Evolutionary conservation across 2,113 vertebrate genomes (phyloP), one percentile per base, ranked within the genome.

Genomic region (Smithornis capensis): DNA sequence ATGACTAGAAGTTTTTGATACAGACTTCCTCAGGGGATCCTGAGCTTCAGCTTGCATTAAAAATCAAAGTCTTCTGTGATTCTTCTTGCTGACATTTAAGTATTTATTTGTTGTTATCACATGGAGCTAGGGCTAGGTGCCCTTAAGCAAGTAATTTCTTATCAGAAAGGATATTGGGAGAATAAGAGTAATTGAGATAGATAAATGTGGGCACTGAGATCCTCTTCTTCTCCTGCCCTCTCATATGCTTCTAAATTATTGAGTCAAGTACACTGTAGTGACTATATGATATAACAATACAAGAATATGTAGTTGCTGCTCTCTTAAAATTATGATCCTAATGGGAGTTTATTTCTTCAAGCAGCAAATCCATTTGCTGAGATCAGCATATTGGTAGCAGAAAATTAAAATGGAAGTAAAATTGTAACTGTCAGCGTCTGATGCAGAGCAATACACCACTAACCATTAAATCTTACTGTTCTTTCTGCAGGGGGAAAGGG

Each of bases 271-370:
- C 42, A 52, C 15, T 49, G 24, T 24, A 63, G 70, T 45, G 37
- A 57, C 45, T 49, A 47, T n/a, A 19, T 38, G 27, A 78, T 47
- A n/a, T 73, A 82, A 65, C n/a, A 64, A 64, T 33, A 52, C 12
- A 82, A 40, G 25, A 24, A 24, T 27, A 65, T 55, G 57, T 35
- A 53, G 47, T 60, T 82, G 14, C 3, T 70, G 55, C 25, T 65
- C 4, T 56, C 37, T 85, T 56, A 74, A 77, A 73, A 65, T 92
- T 60, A 70, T 35, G 37, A 60, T 47, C 31, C 35, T 84, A 40
- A 74, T 33, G 27, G n/a, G 31, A 95, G 18, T 62, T 88, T 78
- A 82, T 92, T 94, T 84, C 65, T 87, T 90, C 69, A 79, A 83
- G 38, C n/a, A 75, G 47, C 29, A 92, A 70, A 74, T 75, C 44